A percentile compares a stretch with the other conserved stretches of the same genome.
Evolutionary conservation across 2,888 invertebrate species (phyloP).

Genomic region (Pollenia griseotomentosa): DNA sequence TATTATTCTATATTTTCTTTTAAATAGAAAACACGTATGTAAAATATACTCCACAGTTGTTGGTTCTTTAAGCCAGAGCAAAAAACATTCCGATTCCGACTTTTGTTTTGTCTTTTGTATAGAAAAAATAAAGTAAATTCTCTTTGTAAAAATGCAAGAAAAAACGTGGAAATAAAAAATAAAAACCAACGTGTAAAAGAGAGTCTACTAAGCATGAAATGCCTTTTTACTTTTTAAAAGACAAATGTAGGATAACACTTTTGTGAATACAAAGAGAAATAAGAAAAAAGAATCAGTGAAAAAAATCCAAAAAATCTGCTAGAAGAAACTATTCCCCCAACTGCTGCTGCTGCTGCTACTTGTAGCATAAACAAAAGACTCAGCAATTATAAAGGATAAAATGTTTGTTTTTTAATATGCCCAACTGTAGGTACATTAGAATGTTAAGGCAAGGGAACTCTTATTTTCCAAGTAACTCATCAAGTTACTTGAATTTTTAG

Average conservation of each 20-base stretch:
- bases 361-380: conserved; percentile 33
- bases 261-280: background rate
- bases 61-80: background rate
- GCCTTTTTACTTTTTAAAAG: conserved; percentile 9
- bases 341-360: background rate
- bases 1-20: background rate
- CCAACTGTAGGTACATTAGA: background rate
- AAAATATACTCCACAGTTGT: background rate
- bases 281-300: background rate
- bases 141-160: conserved; percentile 23
- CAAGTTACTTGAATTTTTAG: conserved; percentile 3
- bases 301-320: background rate
- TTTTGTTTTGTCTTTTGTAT: conserved; percentile 5
- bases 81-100: conserved; percentile 25
- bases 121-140: conserved; percentile 15
- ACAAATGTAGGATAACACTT: conserved; percentile 12
- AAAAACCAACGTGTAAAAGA: background rate
- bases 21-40: conserved; percentile 17
- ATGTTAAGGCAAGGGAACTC: background rate
- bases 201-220: conserved; percentile 34
- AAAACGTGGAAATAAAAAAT: background rate
- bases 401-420: background rate
- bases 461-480: background rate
- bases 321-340: background rate
- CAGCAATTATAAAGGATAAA: conserved; percentile 43